A percentile compares a stretch with the other conserved stretches of the same genome.
phyloP scores from a whole-genome alignment of 2,888 invertebrate genomes.

The Ceratothoa steindachneri region DNA sequence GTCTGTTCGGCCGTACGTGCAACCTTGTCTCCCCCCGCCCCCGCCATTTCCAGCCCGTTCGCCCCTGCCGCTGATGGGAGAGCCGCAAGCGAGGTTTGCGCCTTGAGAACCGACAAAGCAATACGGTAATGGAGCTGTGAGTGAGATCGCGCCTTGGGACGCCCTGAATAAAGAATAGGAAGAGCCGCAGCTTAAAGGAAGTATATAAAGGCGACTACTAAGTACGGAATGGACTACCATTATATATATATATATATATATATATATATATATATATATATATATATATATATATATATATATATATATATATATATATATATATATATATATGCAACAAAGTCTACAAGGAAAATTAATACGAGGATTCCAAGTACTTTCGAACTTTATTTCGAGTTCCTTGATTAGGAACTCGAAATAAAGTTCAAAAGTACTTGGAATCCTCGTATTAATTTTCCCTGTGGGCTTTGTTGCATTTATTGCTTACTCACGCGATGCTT shows the following conservation, averaged over 20 bases:
- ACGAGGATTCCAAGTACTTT: no score
- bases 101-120: constrained; percentile 6
- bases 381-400: no score
- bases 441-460: no score
- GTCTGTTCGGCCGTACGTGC: not conserved
- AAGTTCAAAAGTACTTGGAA: no score
- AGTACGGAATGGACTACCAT: not conserved
- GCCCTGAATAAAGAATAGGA: constrained; percentile 7
- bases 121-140: constrained; percentile 11
- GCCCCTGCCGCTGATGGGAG: constrained; percentile 1
- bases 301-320: not conserved
- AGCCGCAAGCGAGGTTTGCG: not conserved
- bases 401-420: no score
- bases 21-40: not conserved
- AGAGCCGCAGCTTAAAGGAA: constrained; percentile 5
- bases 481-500: no score
- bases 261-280: not conserved
- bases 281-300: not conserved
- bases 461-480: no score
- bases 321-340: not conserved
- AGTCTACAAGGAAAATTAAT: not conserved
- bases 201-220: not conserved
- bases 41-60: not conserved
- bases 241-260: not conserved
- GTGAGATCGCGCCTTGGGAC: not conserved